Percentiles rank a stretch among this genome's conserved stretches.
phyloP scores from a whole-genome alignment of 2,113 vertebrate genomes.

The Ailurus styani region DNA sequence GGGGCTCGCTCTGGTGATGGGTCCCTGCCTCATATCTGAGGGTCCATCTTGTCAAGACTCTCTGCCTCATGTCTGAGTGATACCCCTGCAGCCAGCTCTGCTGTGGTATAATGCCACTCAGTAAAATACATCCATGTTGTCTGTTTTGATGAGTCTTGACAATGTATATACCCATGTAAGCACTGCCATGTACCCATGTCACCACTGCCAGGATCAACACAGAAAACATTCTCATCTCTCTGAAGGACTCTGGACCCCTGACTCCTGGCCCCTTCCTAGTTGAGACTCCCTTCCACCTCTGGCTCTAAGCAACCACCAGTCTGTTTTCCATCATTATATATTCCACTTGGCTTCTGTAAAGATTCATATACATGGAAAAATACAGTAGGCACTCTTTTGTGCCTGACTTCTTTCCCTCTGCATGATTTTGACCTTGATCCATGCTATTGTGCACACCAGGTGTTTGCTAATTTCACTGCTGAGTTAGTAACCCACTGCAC shows the following conservation, averaged over 20 bases:
- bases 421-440: not conserved
- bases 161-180: too few species aligned
- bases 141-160: not conserved
- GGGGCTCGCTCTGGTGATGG: not conserved
- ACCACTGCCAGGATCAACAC: rapidly evolving
- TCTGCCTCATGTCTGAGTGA: not conserved
- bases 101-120: not conserved
- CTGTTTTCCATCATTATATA: not conserved
- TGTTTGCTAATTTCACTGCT: not conserved
- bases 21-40: not conserved
- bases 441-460: not conserved
- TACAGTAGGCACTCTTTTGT: not conserved
- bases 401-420: not conserved
- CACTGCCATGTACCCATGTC: too few species aligned
- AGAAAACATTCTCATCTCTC: too few species aligned
- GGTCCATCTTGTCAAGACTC: not conserved
- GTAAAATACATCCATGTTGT: not conserved
- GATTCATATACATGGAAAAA: not conserved
- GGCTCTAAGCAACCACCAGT: not conserved
- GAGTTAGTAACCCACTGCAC: not conserved
- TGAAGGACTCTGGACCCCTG: not conserved
- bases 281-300: too few species aligned
- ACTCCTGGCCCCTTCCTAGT: not conserved
- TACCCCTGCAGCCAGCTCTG: not conserved
- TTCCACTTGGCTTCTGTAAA: not conserved